phyloP scores from a whole-genome alignment of 2,888 invertebrate genomes.

The Bibio marci region DNA sequence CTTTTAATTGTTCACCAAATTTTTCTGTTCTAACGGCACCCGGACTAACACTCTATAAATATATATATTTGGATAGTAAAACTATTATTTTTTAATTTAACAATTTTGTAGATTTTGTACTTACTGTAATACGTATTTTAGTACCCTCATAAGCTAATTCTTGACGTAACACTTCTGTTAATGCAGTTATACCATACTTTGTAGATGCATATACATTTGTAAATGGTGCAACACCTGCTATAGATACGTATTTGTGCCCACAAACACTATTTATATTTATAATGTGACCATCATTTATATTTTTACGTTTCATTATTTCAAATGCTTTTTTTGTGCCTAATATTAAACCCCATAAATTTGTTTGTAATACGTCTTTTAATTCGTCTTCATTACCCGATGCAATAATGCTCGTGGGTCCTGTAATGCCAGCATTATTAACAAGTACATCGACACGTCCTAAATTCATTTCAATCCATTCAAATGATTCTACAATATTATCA shows the following conservation, averaged over 20 bases:
- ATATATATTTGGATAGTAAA: neutral
- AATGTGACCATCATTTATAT: slow-evolving; percentile 28
- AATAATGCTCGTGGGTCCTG: slow-evolving; percentile 11
- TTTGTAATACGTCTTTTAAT: slow-evolving; percentile 25
- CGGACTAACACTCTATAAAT: slow-evolving; percentile 27
- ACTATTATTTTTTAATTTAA: neutral
- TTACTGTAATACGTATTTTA: slow-evolving; percentile 21
- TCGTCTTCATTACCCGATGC: slow-evolving; percentile 12
- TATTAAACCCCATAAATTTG: slow-evolving; percentile 28
- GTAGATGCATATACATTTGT: slow-evolving; percentile 19
- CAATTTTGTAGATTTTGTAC: slow-evolving; percentile 8
- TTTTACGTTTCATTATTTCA: slow-evolving; percentile 30
- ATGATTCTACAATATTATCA: slow-evolving; percentile 33
- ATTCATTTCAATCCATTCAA: slow-evolving; percentile 31
- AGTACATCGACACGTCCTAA: slow-evolving; percentile 37
- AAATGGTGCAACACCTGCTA: slow-evolving; percentile 2
- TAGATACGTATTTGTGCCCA: slow-evolving; percentile 15
- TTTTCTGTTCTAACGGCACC: slow-evolving; percentile 30
- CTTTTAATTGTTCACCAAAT: slow-evolving; percentile 13
- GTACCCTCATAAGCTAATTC: slow-evolving; percentile 19
- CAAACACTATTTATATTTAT: slow-evolving; percentile 28
- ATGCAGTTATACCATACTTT: slow-evolving; percentile 21
- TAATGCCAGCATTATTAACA: slow-evolving; percentile 38
- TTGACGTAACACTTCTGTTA: slow-evolving; percentile 21
- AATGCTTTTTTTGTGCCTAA: slow-evolving; percentile 30